These are phyloP conservation scores for Sitophilus oryzae DNA, from an alignment of 1,140 invertebrate genomes.

Conservation along the genomic window DNA sequence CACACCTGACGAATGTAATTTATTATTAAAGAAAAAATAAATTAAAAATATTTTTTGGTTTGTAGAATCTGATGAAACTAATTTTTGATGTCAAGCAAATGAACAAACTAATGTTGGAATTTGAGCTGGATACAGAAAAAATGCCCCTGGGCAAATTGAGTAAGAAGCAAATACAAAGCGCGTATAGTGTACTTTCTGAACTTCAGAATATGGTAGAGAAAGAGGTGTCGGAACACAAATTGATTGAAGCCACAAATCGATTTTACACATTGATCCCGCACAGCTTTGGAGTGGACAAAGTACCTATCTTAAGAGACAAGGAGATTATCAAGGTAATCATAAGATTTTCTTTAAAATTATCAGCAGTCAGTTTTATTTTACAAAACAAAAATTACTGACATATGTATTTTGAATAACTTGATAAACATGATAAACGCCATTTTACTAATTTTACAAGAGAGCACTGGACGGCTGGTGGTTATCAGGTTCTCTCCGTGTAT, in stretches of 20 bases:
- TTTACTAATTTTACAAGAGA: too few relatives aligned
- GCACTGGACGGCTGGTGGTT: too few relatives aligned
- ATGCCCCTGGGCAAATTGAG: constrained; percentile 95
- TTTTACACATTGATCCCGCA: constrained; percentile 87
- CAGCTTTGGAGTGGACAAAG: constrained; percentile 80
- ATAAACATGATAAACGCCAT: too few relatives aligned
- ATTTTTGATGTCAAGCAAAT: constrained; percentile 91
- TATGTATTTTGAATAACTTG: too few relatives aligned
- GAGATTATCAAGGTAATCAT: constrained; percentile 64
- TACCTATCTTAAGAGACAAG: constrained; percentile 70
- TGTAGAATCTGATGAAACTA: constrained; percentile 63
- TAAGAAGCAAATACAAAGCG: constrained; percentile 80
- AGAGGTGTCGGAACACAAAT: constrained; percentile 48
- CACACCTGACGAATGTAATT: too few relatives aligned
- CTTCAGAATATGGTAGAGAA: constrained; percentile 59
- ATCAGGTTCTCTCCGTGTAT: too few relatives aligned
- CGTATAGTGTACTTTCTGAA: constrained; percentile 77
- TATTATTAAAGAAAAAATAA: too few relatives aligned
- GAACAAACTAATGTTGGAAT: constrained; percentile 89
- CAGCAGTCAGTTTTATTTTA: background rate
- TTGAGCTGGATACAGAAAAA: constrained; percentile 93
- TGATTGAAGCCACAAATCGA: constrained; percentile 82
- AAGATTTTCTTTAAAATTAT: background rate
- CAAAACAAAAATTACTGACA: too few relatives aligned
- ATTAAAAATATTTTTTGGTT: background rate